Percentiles rank a stretch among this genome's conserved stretches.
Conservation (phyloP, 2,113 vertebrate genomes). For the Amazona vittata region DNA sequence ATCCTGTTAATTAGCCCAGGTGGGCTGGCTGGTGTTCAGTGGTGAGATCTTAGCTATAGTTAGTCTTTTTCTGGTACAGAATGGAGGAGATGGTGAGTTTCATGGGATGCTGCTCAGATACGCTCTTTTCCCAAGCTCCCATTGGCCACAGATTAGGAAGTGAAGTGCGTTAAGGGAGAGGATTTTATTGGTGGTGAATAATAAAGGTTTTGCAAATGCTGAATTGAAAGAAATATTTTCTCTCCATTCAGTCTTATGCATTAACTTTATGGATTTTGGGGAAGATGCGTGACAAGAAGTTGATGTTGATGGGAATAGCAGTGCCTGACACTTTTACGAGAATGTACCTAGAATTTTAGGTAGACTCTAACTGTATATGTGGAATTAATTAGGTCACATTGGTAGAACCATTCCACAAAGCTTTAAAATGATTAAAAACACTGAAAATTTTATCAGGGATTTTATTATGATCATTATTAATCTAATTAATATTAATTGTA, state of each 20-base stretch:
- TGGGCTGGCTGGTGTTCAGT: background rate
- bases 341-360: background rate
- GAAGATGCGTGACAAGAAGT: background rate
- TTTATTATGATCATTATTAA: background rate
- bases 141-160: background rate
- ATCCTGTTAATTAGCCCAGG: background rate
- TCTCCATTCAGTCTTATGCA: background rate
- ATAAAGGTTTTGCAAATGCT: background rate
- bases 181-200: background rate
- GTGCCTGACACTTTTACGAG: background rate
- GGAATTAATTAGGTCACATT: background rate
- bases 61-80: background rate
- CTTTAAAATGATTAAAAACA: background rate
- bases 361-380: background rate
- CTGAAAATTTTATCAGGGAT: background rate
- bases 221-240: background rate
- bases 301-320: background rate
- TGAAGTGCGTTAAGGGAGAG: background rate
- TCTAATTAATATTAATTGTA: background rate
- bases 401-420: background rate
- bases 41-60: too few species aligned
- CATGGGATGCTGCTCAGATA: background rate
- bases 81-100: background rate
- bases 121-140: fast-evolving
- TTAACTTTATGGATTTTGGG: background rate